Percentiles rank a stretch among this genome's conserved stretches.
Conservation (phyloP, 2,888 invertebrate genomes). For the Autographa gamma region DNA sequence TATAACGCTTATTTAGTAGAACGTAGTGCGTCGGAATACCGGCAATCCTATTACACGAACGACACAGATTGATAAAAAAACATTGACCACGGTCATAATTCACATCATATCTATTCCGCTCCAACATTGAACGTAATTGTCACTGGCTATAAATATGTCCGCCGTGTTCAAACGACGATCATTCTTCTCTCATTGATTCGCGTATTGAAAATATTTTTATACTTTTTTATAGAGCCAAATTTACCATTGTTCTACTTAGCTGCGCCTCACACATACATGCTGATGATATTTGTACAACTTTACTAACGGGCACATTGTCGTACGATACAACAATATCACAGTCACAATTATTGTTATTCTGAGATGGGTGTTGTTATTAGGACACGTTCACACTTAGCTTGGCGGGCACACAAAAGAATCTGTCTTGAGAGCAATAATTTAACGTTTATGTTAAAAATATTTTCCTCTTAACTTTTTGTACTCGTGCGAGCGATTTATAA, state of each 20-base stretch:
- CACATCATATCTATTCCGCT: slow-evolving; percentile 19
- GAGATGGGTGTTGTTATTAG: slow-evolving; percentile 36
- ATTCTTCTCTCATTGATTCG: slow-evolving; percentile 43
- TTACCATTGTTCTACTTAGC: slow-evolving; percentile 48
- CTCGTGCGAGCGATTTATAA: slow-evolving; percentile 24
- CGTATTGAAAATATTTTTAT: slow-evolving; percentile 29
- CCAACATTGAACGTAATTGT: slow-evolving; percentile 43
- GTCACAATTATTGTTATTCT: slow-evolving; percentile 56
- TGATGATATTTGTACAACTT: slow-evolving; percentile 40
- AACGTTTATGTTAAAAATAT: slow-evolving; percentile 27
- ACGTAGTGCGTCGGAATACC: background rate
- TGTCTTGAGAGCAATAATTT: slow-evolving; percentile 20
- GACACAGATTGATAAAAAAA: slow-evolving; percentile 12
- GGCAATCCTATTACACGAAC: background rate
- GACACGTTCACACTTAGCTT: slow-evolving; percentile 28
- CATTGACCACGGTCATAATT: slow-evolving; percentile 26
- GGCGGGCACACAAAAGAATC: background rate
- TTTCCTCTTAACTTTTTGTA: slow-evolving; percentile 29
- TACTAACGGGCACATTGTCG: slow-evolving; percentile 52
- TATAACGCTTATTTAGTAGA: background rate
- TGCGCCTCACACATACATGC: slow-evolving; percentile 32
- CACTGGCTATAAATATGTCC: slow-evolving; percentile 30
- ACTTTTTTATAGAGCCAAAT: slow-evolving; percentile 32
- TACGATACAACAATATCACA: slow-evolving; percentile 44
- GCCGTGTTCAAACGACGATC: slow-evolving; percentile 19